Evolutionary conservation across 2,797 vertebrate genomes (phyloP).

Genomic region (Rhynchonycteris naso): DNA sequence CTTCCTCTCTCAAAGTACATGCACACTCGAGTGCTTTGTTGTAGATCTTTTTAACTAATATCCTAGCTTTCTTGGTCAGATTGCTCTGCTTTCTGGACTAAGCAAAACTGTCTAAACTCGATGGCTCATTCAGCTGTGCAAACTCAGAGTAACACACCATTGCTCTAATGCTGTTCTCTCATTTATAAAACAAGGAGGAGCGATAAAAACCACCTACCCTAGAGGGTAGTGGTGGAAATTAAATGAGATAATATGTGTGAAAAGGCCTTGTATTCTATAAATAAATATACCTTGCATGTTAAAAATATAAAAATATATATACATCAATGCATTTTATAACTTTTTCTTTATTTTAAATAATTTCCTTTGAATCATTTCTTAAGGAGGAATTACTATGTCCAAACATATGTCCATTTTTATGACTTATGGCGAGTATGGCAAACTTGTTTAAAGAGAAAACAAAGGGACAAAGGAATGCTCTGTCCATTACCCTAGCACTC

Average conservation of each 20-base stretch:
- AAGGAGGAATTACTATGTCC: neutral
- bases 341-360: constrained; percentile 22
- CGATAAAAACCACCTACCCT: neutral
- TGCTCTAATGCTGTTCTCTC: neutral
- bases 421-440: neutral
- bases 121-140: neutral
- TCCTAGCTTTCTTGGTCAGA: neutral
- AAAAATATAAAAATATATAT: neutral
- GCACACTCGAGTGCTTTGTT: neutral
- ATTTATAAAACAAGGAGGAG: neutral
- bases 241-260: constrained; percentile 1
- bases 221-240: neutral
- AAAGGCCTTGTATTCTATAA: neutral
- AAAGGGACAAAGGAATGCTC: neutral
- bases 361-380: constrained; percentile 38
- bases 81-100: neutral
- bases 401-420: neutral
- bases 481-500: neutral
- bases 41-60: neutral
- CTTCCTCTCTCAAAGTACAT: neutral
- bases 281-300: neutral
- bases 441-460: constrained; percentile 1
- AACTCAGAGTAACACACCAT: neutral
- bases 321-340: neutral
- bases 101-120: neutral